Conservation (phyloP, 2,797 vertebrate genomes). For the Malurus splendens region DNA sequence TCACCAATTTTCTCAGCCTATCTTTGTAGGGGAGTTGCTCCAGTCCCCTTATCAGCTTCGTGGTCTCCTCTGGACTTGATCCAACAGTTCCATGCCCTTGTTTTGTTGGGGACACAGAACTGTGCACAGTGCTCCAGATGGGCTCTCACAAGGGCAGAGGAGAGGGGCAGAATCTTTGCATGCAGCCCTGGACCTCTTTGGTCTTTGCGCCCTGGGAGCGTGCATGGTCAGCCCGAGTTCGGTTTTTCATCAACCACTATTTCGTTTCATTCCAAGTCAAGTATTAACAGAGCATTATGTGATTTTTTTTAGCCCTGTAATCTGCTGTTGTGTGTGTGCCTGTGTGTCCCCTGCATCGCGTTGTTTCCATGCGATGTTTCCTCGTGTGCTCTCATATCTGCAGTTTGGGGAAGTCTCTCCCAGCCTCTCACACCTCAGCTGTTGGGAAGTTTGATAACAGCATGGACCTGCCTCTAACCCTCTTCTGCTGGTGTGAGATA, state of each 20-base stretch:
- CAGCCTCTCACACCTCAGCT: background rate
- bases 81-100: accelerated
- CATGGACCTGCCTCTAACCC: background rate
- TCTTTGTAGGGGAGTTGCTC: background rate
- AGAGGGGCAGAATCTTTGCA: background rate
- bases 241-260: accelerated
- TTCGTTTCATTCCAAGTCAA: background rate
- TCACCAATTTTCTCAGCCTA: background rate
- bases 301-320: background rate
- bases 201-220: too few relatives aligned
- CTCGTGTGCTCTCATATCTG: background rate
- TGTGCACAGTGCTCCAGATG: accelerated
- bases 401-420: accelerated
- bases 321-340: background rate
- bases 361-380: accelerated
- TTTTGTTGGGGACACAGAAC: accelerated
- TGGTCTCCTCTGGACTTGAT: background rate
- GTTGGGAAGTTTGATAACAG: background rate
- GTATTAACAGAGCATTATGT: accelerated
- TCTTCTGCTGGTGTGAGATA: background rate
- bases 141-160: background rate
- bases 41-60: accelerated
- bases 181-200: background rate
- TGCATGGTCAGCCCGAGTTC: background rate
- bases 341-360: accelerated